These are phyloP conservation scores for Penelope pileata DNA, from an alignment of 2,113 vertebrate genomes.

Conservation along the genomic window DNA sequence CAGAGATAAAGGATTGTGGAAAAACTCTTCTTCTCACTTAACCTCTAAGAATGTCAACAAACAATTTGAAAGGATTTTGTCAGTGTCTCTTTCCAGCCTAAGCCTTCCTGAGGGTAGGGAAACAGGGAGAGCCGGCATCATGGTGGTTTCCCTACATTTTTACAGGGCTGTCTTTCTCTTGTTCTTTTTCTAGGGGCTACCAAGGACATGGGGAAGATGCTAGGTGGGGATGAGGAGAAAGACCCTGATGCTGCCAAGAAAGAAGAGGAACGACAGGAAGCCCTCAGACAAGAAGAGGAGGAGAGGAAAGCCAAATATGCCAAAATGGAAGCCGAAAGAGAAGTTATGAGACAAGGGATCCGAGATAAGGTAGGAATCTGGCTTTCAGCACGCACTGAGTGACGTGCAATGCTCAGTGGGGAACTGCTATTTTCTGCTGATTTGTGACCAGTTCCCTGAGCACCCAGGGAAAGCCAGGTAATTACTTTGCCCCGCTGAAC, in stretches of 20 bases:
- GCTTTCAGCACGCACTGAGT: background rate
- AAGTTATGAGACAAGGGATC: conserved; percentile 91
- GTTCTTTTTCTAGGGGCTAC: conserved; percentile 82
- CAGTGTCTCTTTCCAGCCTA: background rate
- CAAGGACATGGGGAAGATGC: conserved; percentile 89
- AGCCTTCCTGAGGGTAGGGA: background rate
- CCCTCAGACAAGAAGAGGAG: conserved; percentile 89
- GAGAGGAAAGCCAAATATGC: conserved; percentile 93
- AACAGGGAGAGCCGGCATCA: background rate
- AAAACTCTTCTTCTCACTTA: background rate
- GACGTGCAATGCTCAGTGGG: background rate
- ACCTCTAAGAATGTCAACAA: background rate
- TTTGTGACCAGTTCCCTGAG: background rate
- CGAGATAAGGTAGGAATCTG: conserved; percentile 86
- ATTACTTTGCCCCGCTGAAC: background rate
- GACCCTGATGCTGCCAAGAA: conserved; percentile 91
- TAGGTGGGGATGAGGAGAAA: conserved; percentile 87
- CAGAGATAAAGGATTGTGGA: background rate
- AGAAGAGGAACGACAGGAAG: conserved; percentile 91
- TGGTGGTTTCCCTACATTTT: background rate
- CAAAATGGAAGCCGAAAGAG: conserved; percentile 92
- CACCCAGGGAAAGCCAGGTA: background rate
- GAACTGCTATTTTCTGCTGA: background rate
- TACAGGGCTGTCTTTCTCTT: background rate
- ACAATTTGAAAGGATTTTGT: background rate